These are phyloP conservation scores for Meloidogyne floridensis DNA, from an alignment of 1,140 invertebrate species.

Conservation along the genomic window DNA sequence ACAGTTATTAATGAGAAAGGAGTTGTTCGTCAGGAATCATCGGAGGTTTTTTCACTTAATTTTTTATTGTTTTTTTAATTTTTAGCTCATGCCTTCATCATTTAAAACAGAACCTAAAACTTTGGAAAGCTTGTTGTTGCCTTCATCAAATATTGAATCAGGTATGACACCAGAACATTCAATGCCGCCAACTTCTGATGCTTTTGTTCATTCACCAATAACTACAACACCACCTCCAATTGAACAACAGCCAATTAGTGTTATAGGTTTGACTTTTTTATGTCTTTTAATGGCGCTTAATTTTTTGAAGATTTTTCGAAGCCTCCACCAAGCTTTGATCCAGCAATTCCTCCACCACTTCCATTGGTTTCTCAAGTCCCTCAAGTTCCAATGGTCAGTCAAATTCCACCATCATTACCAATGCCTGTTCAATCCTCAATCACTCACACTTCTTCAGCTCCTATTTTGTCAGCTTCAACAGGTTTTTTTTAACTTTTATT, in stretches of 20 bases:
- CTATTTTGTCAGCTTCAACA: background rate
- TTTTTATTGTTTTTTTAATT: no score
- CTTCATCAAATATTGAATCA: no score
- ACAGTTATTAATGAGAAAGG: conserved; percentile 32
- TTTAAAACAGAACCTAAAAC: no score
- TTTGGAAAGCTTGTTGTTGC: no score
- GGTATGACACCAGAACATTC: background rate
- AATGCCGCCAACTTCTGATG: background rate
- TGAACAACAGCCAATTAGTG: conserved; percentile 18
- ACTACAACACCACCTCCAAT: conserved; percentile 24
- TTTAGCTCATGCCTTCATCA: no score
- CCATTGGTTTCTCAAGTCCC: background rate
- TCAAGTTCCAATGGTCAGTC: background rate
- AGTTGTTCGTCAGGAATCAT: conserved; percentile 23
- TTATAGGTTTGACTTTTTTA: conserved; percentile 17
- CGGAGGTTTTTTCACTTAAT: background rate
- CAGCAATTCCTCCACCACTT: conserved; percentile 36
- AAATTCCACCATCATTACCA: background rate
- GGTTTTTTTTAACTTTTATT: background rate
- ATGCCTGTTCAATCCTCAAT: background rate
- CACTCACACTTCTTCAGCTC: background rate
- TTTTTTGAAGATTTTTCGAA: conserved; percentile 31
- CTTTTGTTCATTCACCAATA: conserved; percentile 4
- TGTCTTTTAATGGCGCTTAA: background rate
- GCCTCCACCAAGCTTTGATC: conserved; percentile 40